Percentiles rank a stretch among this genome's conserved stretches.
Conservation (phyloP, 2,113 vertebrate genomes). For the Equus przewalskii region DNA sequence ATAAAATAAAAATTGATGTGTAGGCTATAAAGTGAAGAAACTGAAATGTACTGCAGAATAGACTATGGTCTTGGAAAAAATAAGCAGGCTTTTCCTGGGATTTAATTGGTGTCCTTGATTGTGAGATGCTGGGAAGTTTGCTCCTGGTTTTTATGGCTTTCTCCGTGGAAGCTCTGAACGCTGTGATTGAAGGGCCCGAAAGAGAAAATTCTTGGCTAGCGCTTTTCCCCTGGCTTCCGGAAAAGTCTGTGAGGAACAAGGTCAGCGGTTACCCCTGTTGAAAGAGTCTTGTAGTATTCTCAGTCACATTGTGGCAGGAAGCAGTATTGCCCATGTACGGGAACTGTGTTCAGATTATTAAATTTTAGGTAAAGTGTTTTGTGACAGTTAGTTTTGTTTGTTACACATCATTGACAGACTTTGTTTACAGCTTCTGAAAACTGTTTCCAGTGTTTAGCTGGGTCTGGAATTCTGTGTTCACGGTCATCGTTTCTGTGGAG, state of each 20-base stretch:
- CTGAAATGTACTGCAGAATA: background rate
- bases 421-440: slow-evolving; percentile 36
- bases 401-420: background rate
- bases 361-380: background rate
- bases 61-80: background rate
- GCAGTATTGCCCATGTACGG: background rate
- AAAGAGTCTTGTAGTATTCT: slow-evolving; percentile 57
- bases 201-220: background rate
- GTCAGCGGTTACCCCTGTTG: slow-evolving; percentile 72
- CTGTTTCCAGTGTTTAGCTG: background rate
- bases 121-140: background rate
- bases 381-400: background rate
- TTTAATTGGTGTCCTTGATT: background rate
- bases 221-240: slow-evolving; percentile 46
- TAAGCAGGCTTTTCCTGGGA: background rate
- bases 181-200: background rate
- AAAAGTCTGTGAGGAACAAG: slow-evolving; percentile 52
- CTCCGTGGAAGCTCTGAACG: background rate
- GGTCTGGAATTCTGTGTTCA: background rate
- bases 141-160: background rate
- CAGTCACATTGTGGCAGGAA: background rate
- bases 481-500: slow-evolving; percentile 9
- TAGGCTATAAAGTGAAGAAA: background rate
- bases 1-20: background rate
- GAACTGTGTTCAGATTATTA: background rate